Evolutionary conservation across 2,888 invertebrate genomes (phyloP), one percentile per base, ranked within the genome.

Genomic region (Cybosia mesomella): DNA sequence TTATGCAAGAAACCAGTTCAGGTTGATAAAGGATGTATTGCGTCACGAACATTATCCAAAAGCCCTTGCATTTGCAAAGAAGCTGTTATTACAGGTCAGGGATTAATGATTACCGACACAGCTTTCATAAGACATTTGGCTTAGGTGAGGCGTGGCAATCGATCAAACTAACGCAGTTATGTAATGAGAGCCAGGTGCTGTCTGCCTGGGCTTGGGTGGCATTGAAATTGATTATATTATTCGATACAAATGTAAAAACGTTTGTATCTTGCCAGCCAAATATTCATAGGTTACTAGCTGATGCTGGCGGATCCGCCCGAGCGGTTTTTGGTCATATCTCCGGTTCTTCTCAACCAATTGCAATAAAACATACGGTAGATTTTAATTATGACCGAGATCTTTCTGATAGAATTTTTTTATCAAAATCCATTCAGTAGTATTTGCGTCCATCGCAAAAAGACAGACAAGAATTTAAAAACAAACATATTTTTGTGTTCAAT

Each of bases 81-180:
- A 58, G 49, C 54, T 22, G 53, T 32, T 67, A 62, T 32, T 57
- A 58, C 32, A 28, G 66, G 69, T 63, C 62, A 66, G 28, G 22
- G 66, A 62, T 70, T 61, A 70, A 24, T 49, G 58, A 55, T 66
- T 58, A 66, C 22, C 43, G 18, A 13, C n/a, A 34, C 39, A 13
- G 21, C 61, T 70, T 66, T 63, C 66, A 58, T 32, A 66, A 70
- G 36, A 39, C 61, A 18, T 55, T 60, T 49, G n/a, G 36, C 36
- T 58, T 11, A 57, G 34, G 55, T 53, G 34, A 66, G 69, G 61
- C 9, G 61, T 54, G 57, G 68, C 18, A 10, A 39, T 66, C 62
- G 39, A 62, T 69, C 66, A 66, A 66, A 54, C 15, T 61, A 57
- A 60, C 15, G 22, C 39, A 10, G n/a, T 64, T 69, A 62, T 69